Evolutionary conservation across 23 tunicate genomes (phyloP), one percentile per base, ranked within the genome.

Genomic region (Botrylloides violaceus): DNA sequence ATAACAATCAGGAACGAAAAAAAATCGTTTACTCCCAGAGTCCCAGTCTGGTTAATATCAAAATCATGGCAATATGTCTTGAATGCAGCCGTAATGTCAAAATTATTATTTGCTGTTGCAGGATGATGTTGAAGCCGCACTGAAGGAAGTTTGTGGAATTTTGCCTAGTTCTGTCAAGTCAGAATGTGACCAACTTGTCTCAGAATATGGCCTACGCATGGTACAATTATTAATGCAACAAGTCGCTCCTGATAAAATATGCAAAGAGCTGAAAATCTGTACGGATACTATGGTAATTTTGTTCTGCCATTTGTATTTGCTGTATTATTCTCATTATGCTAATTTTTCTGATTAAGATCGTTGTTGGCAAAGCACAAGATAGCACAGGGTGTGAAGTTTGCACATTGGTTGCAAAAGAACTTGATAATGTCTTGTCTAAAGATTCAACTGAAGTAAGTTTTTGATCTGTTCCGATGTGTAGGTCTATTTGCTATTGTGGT

Each of bases 91-190:
- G n/a, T n/a, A n/a, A n/a, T n/a, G n/a, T n/a, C n/a, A n/a, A n/a
- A n/a, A n/a, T n/a, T n/a, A n/a, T n/a, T n/a, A n/a, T n/a, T n/a
- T n/a, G n/a, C n/a, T n/a, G n/a, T 43, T 43, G 53, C 53, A 43
- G 53, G 53, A 9, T 15, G 53, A 78, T 65, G 24, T 78, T 6
- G 65, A 66, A 53, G 64, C 64, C 7, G 82, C 62, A n/a, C 50
- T 78, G 5, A 61, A 78, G 27, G 50, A 70, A 50, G 82, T 78
- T 50, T 78, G 82, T 28, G 65, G 30, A 5, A 35, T 58, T 36
- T 77, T 21, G 32, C 29, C n/a, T 9, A 25, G 32, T 34, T 22
- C 24, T 20, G 31, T 43, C 53, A 43, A 43, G 53, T 43, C 53
- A 43, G 15, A 9, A 43, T 43, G 53, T 15, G 12, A 43, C 12